Conservation (phyloP, 2,797 vertebrate genomes). For the Heterohyrax brucei region DNA sequence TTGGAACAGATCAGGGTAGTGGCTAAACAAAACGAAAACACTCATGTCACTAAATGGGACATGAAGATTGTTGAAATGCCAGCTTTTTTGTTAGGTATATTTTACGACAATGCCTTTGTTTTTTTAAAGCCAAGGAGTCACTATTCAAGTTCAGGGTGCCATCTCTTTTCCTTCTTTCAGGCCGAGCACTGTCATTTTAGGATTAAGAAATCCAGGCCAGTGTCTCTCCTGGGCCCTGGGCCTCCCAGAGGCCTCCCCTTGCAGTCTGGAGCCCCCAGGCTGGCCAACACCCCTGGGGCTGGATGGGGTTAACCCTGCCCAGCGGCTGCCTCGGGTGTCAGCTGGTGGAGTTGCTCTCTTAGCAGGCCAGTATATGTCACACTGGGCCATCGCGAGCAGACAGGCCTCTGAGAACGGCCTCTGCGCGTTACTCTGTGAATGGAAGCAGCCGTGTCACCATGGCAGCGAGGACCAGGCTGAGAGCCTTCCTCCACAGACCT, state of each 20-base stretch:
- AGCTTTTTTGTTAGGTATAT: too few species aligned
- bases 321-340: not conserved
- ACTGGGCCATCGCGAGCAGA: conserved; percentile 43
- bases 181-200: not conserved
- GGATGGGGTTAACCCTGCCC: conserved; percentile 56
- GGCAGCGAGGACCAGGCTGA: not conserved
- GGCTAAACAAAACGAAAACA: not conserved
- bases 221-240: not conserved
- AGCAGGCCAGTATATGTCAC: conserved; percentile 49
- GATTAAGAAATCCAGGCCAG: not conserved
- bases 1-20: not conserved
- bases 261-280: not conserved
- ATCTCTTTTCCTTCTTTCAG: not conserved
- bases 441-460: not conserved
- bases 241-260: not conserved
- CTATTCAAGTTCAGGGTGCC: not conserved
- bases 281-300: not conserved
- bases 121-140: not conserved
- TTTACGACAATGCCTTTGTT: not conserved
- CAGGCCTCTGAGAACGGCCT: conserved; percentile 42
- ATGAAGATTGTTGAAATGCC: too few species aligned
- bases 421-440: conserved; percentile 47
- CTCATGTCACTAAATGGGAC: not conserved
- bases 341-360: not conserved
- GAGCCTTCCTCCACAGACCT: conserved; percentile 25